Conservation (phyloP, 1,140 invertebrate species). For the Drosophila miranda region DNA sequence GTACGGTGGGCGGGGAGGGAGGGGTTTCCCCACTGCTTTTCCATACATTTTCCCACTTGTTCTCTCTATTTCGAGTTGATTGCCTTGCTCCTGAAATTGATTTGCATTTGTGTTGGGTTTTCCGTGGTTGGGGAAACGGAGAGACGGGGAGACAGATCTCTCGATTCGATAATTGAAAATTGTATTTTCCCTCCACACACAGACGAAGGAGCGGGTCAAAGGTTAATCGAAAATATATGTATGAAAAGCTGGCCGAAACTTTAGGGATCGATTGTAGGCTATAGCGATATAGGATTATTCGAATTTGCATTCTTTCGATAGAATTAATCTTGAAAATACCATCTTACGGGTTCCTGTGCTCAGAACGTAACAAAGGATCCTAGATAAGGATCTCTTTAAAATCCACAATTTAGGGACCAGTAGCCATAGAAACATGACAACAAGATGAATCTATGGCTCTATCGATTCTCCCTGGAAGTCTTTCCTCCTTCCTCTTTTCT, state of each 20-base stretch:
- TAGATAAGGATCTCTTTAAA: too few species aligned
- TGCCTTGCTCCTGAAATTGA: constrained; percentile 55
- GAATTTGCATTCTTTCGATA: too few species aligned
- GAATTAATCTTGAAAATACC: too few species aligned
- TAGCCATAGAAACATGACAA: too few species aligned
- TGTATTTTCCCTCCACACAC: constrained; percentile 29
- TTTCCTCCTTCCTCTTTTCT: background rate
- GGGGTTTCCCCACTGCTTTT: constrained; percentile 5
- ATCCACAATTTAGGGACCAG: too few species aligned
- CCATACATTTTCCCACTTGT: constrained; percentile 6
- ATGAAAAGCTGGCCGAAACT: background rate
- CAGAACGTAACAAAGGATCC: too few species aligned
- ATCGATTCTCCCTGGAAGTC: background rate
- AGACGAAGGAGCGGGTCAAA: constrained; percentile 30
- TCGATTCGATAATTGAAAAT: constrained; percentile 65
- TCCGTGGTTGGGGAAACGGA: constrained; percentile 17
- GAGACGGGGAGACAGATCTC: constrained; percentile 22
- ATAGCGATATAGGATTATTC: too few species aligned
- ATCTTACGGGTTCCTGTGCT: too few species aligned
- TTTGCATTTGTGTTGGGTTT: constrained; percentile 48
- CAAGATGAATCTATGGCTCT: background rate
- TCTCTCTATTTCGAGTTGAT: constrained; percentile 25
- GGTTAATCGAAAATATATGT: background rate
- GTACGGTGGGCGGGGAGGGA: background rate
- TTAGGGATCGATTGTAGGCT: too few species aligned